These are phyloP conservation scores for Cancer borealis DNA, from an alignment of 2,888 invertebrate genomes.

Conservation along the genomic window DNA sequence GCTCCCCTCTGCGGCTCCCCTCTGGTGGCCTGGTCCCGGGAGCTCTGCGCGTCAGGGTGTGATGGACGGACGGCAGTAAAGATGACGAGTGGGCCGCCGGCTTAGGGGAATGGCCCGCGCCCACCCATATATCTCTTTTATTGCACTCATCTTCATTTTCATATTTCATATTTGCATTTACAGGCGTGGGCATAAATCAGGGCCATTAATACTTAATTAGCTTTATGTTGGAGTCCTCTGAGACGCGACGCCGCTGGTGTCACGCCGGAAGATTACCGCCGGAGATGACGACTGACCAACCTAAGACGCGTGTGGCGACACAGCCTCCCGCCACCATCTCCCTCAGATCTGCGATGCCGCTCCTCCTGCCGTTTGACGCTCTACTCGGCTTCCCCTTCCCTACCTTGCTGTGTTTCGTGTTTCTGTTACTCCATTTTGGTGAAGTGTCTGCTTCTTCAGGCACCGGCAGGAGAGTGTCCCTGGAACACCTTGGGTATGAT, in stretches of 20 bases:
- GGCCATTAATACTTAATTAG: conserved; percentile 85
- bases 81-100: conserved; percentile 84
- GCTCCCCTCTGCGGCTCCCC: conserved; percentile 2
- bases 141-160: conserved; percentile 84
- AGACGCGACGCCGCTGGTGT: conserved; percentile 4
- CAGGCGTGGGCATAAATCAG: conserved; percentile 82
- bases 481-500: not conserved
- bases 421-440: not conserved
- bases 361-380: not conserved
- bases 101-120: conserved; percentile 86
- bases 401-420: not conserved
- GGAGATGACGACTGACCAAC: conserved; percentile 3
- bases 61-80: conserved; percentile 87
- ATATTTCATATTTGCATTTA: conserved; percentile 82
- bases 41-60: conserved; percentile 78
- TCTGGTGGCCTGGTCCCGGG: not conserved
- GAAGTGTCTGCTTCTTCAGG: not conserved
- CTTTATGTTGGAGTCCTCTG: conserved; percentile 77
- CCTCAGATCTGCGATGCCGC: not conserved
- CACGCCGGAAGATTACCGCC: not conserved
- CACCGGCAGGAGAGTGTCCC: not conserved
- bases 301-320: not conserved
- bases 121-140: conserved; percentile 90
- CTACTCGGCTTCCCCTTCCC: not conserved
- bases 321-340: not conserved